These are phyloP conservation scores for Elaphurus davidianus DNA, from an alignment of 2,113 vertebrate species.

Conservation along the genomic window DNA sequence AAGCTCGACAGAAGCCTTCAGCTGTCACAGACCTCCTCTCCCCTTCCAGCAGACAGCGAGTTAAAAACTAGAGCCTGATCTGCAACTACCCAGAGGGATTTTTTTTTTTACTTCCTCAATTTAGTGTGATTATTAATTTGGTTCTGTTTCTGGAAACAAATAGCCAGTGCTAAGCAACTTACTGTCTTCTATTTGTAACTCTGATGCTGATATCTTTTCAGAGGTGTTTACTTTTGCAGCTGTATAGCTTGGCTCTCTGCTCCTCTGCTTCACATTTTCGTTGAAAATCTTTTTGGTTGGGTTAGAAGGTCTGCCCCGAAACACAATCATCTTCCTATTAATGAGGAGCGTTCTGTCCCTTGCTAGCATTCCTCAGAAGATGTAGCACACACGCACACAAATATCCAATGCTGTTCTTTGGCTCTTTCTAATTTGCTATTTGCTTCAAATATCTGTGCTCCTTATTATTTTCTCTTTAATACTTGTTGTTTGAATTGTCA, in stretches of 20 bases:
- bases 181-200: neutral
- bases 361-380: neutral
- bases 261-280: neutral
- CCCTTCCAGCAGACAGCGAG: neutral
- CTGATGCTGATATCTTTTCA: neutral
- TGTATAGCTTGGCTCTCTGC: neutral
- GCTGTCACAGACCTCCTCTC: neutral
- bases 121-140: conserved; percentile 1
- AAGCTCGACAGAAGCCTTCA: neutral
- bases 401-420: neutral
- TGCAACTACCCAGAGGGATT: neutral
- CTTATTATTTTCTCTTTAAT: neutral
- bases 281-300: neutral
- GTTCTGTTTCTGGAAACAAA: conserved; percentile 9
- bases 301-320: neutral
- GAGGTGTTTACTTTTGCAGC: neutral
- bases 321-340: neutral
- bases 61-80: neutral
- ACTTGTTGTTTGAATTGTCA: neutral
- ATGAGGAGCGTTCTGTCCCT: neutral
- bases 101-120: neutral
- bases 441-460: neutral
- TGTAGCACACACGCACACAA: neutral
- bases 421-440: neutral
- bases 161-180: neutral